Evolutionary conservation across 2,888 invertebrate genomes (phyloP), one percentile per base, ranked within the genome.

Genomic region (Tenthredo distinguenda): DNA sequence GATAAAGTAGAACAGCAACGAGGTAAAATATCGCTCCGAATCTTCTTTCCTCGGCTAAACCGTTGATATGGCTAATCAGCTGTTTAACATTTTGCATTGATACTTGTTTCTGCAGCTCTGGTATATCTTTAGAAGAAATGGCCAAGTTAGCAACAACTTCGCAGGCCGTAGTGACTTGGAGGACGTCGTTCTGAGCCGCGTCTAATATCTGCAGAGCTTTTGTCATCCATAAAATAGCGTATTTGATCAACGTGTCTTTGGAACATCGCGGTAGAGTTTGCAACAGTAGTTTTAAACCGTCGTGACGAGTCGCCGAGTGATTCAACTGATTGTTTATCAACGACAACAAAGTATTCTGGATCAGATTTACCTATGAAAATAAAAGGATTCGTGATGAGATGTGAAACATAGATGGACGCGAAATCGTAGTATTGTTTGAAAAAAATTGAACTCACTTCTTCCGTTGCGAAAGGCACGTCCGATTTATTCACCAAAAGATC

Each of bases 41-140:
- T 43, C 84, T 88, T 50, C 77, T 88, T 0, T 88, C 82, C 15
- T 26, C 7, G 10, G 87, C 84, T 12, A 90, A 86, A 83, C 89
- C 89, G 3, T 82, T 84, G n/a, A 92, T 86, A 3, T 88, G 55
- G 74, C 87, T 86, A n/a, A 92, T 47, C 1, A 93, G 82, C 18
- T 91, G 92, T 81, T 93, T 93, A 0, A 93, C 88, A 77, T 88
- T 89, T 85, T 92, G 91, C 89, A 90, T 90, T 0, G 93, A 92
- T 55, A 93, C 85, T 65, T 90, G 90, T 86, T 93, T 93, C 3
- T 92, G 92, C 40, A 93, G 72, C 72, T 93, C 93, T 0, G 91
- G 87, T 37, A 93, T 87, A 18, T 90, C 88, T 84, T 91, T 93
- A 18, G 90, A 90, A 6, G 65, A 76, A 31, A 87, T 86, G 18